Percentiles rank a stretch among this genome's conserved stretches.
phyloP scores from a whole-genome alignment of 2,888 invertebrate genomes.

The Myathropa florea region DNA sequence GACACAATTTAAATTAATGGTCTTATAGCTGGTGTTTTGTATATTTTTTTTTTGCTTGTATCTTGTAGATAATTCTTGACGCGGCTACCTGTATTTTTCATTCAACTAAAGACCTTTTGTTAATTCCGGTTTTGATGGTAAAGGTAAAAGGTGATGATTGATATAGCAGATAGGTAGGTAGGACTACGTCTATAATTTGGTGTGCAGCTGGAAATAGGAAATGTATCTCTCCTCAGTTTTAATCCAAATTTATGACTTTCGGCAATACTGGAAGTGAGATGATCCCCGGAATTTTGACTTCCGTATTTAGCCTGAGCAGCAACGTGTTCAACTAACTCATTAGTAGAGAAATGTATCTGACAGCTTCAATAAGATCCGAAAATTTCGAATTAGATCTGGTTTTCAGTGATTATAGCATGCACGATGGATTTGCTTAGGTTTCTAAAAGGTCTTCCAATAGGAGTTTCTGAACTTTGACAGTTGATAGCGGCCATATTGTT shows the following conservation, averaged over 20 bases:
- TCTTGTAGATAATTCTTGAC: not conserved
- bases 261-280: conserved; percentile 49
- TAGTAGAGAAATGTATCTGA: conserved; percentile 18
- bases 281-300: conserved; percentile 57
- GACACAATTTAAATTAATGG: conserved; percentile 70
- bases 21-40: conserved; percentile 25
- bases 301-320: conserved; percentile 22
- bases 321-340: conserved; percentile 21
- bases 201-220: conserved; percentile 58
- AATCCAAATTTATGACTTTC: conserved; percentile 69
- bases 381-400: conserved; percentile 6
- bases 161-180: conserved; percentile 37
- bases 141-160: conserved; percentile 61
- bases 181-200: conserved; percentile 36
- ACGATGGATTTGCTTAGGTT: not conserved
- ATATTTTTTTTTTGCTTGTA: conserved; percentile 2
- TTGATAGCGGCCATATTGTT: too few relatives aligned
- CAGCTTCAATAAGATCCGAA: conserved; percentile 9
- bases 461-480: too few relatives aligned
- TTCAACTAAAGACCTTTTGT: conserved; percentile 17
- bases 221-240: not conserved
- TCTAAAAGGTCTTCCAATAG: too few relatives aligned
- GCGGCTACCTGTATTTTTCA: conserved; percentile 21
- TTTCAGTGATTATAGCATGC: not conserved
- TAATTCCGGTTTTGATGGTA: conserved; percentile 6